Conservation (phyloP, 2,888 invertebrate genomes). For the Cosmorhoe ocellata region DNA sequence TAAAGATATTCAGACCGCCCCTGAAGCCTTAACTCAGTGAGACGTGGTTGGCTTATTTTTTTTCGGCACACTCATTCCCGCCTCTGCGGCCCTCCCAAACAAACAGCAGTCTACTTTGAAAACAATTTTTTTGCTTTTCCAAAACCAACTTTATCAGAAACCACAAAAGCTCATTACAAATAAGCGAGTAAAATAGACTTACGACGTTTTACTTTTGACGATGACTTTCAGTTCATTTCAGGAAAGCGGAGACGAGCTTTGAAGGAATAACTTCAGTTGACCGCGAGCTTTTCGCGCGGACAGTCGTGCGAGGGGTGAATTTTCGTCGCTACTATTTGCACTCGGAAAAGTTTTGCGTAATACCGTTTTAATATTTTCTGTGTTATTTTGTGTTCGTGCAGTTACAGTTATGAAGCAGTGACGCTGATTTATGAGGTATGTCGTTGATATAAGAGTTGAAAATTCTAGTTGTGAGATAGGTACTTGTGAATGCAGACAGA, state of each 20-base stretch:
- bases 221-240: constrained; percentile 76
- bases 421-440: constrained; percentile 24
- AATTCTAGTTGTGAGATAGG: background rate
- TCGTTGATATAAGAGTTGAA: background rate
- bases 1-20: constrained; percentile 80
- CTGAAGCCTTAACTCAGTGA: constrained; percentile 77
- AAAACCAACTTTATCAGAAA: constrained; percentile 24
- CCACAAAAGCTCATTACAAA: constrained; percentile 28
- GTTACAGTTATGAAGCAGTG: constrained; percentile 32
- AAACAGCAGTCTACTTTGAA: constrained; percentile 78
- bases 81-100: constrained; percentile 82
- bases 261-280: constrained; percentile 69
- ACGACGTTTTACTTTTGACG: constrained; percentile 43
- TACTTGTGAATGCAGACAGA: constrained; percentile 18
- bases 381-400: constrained; percentile 36
- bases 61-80: constrained; percentile 81
- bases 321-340: constrained; percentile 29
- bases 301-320: constrained; percentile 42
- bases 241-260: constrained; percentile 69
- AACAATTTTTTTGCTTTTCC: constrained; percentile 53
- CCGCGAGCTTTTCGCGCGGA: constrained; percentile 76
- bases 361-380: constrained; percentile 33
- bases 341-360: constrained; percentile 70
- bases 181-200: constrained; percentile 33
- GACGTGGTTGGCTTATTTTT: constrained; percentile 83